phyloP scores from a whole-genome alignment of 2,888 invertebrate genomes.

The Rhamphomyia laevipes region DNA sequence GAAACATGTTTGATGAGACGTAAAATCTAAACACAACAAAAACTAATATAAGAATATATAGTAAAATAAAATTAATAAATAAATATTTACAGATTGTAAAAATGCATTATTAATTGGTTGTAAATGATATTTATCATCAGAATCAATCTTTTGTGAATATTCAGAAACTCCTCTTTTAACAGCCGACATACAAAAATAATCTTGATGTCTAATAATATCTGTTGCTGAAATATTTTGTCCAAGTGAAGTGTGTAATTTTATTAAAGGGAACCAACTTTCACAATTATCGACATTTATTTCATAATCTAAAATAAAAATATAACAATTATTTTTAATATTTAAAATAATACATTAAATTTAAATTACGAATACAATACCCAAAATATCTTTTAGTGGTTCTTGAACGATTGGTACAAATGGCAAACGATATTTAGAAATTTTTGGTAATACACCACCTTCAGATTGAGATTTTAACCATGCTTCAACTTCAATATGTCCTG shows the following conservation, averaged over 20 bases:
- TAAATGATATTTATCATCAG: constrained; percentile 30
- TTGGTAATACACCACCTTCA: constrained; percentile 32
- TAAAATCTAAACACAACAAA: constrained; percentile 21
- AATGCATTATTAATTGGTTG: constrained; percentile 37
- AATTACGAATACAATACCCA: neutral
- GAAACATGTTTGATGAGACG: constrained; percentile 30
- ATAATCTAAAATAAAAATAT: constrained; percentile 20
- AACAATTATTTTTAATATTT: neutral
- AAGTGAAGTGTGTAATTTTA: constrained; percentile 30
- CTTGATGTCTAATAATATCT: constrained; percentile 28
- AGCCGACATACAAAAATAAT: constrained; percentile 34
- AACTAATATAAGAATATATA: neutral
- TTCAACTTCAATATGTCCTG: constrained; percentile 33
- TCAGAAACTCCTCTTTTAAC: constrained; percentile 35
- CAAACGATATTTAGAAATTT: constrained; percentile 35
- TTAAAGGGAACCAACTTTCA: constrained; percentile 36
- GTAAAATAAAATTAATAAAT: neutral
- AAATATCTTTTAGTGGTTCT: constrained; percentile 25
- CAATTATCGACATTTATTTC: constrained; percentile 36
- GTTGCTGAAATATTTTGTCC: constrained; percentile 21
- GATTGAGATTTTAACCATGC: constrained; percentile 32
- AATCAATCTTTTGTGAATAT: constrained; percentile 27
- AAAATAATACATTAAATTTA: neutral
- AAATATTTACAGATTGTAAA: constrained; percentile 28
- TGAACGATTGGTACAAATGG: constrained; percentile 35